Evolutionary conservation across 2,113 vertebrate genomes (phyloP).

Genomic region (Nyctibius bracteatus): DNA sequence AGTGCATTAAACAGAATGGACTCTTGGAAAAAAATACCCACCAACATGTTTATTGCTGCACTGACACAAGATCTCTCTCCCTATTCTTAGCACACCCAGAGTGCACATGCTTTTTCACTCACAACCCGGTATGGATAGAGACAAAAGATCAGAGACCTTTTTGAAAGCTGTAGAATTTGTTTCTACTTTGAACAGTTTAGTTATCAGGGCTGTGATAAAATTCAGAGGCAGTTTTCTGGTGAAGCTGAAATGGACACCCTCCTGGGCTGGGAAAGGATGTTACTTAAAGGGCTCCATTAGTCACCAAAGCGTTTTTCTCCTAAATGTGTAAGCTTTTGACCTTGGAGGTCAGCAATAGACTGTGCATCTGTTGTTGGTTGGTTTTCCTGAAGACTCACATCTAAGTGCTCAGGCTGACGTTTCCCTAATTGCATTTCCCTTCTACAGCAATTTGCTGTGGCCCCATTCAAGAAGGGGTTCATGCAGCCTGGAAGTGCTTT

Average conservation of each 20-base stretch:
- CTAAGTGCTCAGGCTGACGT: neutral
- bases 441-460: neutral
- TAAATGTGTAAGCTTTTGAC: neutral
- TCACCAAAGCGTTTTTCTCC: conserved; percentile 16
- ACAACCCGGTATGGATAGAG: neutral
- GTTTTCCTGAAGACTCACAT: neutral
- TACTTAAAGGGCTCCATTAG: neutral
- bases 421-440: conserved; percentile 19
- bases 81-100: neutral
- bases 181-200: neutral
- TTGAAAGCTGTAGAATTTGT: neutral
- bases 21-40: neutral
- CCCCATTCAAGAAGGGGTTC: neutral
- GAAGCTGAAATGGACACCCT: neutral
- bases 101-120: neutral
- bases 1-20: neutral
- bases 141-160: neutral
- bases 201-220: neutral
- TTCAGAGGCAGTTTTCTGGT: neutral
- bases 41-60: neutral
- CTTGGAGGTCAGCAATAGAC: neutral
- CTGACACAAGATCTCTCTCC: neutral
- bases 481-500: neutral
- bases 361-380: neutral
- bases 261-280: neutral